These are phyloP conservation scores for Taphrorychus bicolor DNA, from an alignment of 2,888 invertebrate species.

Conservation along the genomic window DNA sequence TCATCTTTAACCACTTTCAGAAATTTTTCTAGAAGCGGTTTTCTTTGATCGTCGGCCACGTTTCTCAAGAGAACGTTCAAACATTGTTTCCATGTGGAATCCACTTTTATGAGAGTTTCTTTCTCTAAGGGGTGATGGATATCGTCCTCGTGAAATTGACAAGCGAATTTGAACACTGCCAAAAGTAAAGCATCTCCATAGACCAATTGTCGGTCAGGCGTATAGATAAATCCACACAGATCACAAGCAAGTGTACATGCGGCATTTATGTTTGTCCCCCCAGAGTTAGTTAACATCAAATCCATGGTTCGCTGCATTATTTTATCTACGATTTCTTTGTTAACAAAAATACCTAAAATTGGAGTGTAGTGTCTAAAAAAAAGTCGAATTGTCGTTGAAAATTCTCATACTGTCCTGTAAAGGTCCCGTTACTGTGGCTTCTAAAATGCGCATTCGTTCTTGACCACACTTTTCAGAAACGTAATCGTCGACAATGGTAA, in stretches of 20 bases:
- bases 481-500: conserved; percentile 55
- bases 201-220: conserved; percentile 56
- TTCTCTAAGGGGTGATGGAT: too few relatives aligned
- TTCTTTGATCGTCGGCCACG: conserved; percentile 41
- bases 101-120: conserved; percentile 61
- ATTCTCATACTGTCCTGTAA: conserved; percentile 59
- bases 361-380: too few relatives aligned
- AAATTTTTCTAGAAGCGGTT: conserved; percentile 41
- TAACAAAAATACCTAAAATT: not conserved
- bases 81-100: conserved; percentile 67
- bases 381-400: too few relatives aligned
- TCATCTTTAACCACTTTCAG: conserved; percentile 43
- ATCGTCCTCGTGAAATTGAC: conserved; percentile 47
- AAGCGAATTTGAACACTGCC: conserved; percentile 61
- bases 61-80: conserved; percentile 51
- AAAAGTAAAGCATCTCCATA: conserved; percentile 60
- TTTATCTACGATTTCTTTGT: not conserved
- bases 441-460: conserved; percentile 53
- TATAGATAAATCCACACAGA: conserved; percentile 62
- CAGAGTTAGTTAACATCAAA: not conserved
- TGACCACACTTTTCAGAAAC: conserved; percentile 51
- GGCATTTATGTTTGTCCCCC: conserved; percentile 57
- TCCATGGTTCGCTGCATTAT: too few relatives aligned
- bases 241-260: conserved; percentile 64
- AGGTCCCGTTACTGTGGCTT: conserved; percentile 56